Conservation (phyloP, 1,140 invertebrate genomes). For the Theocolax elegans region DNA sequence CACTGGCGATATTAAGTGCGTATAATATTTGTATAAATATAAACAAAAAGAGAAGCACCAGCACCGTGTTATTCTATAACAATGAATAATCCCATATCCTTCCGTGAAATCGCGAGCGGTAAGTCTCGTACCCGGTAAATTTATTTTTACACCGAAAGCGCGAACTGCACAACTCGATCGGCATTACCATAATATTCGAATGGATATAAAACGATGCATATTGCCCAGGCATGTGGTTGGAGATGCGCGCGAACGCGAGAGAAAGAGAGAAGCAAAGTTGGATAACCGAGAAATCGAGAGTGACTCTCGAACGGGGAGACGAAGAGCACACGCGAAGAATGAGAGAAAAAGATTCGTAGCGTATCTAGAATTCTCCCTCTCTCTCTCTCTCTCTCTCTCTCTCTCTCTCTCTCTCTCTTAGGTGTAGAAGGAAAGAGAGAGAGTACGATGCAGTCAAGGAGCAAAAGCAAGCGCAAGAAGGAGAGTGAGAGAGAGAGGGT, state of each 20-base stretch:
- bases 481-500: neutral
- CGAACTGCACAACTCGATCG: too few species aligned
- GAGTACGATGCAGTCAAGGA: constrained; percentile 39
- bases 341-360: constrained; percentile 43
- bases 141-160: constrained; percentile 11
- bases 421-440: neutral
- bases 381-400: too few species aligned
- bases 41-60: too few species aligned
- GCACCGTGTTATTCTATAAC: constrained; percentile 24
- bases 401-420: too few species aligned
- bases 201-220: constrained; percentile 30
- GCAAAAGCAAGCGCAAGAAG: constrained; percentile 41
- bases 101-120: constrained; percentile 4
- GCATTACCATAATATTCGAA: constrained; percentile 59
- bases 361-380: too few species aligned
- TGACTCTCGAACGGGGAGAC: constrained; percentile 39
- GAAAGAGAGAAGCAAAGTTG: constrained; percentile 19
- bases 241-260: neutral
- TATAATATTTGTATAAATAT: too few species aligned
- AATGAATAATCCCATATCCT: constrained; percentile 25
- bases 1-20: neutral
- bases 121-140: constrained; percentile 7
- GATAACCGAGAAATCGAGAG: constrained; percentile 29
- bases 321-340: constrained; percentile 10
- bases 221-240: neutral